These are phyloP conservation scores for Catostomus latipinnis DNA, from an alignment of 2,797 vertebrate genomes.

Conservation along the genomic window DNA sequence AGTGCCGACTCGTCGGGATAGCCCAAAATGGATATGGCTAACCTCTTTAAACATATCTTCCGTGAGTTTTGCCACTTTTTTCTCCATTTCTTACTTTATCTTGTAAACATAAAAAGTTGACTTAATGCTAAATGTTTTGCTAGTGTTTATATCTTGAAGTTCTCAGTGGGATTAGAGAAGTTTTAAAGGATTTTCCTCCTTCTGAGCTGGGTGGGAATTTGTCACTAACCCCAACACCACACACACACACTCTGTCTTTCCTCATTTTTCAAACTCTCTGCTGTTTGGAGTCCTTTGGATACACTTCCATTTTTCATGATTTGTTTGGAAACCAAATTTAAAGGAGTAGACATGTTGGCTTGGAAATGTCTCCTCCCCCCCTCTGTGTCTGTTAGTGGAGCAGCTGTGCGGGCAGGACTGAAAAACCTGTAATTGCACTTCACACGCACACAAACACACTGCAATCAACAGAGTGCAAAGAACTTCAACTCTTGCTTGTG, in stretches of 20 bases:
- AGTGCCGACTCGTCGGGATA: conserved; percentile 75
- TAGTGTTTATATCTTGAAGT: neutral
- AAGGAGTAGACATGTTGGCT: conserved; percentile 53
- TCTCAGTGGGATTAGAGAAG: conserved; percentile 34
- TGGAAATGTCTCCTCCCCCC: conserved; percentile 17
- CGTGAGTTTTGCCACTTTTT: conserved; percentile 80
- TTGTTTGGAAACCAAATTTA: conserved; percentile 56
- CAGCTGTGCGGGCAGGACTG: conserved; percentile 78
- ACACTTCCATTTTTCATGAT: conserved; percentile 47
- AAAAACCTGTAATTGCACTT: conserved; percentile 81
- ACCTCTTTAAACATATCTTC: conserved; percentile 89
- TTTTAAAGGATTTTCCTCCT: conserved; percentile 33
- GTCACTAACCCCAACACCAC: conserved; percentile 17
- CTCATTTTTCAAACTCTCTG: conserved; percentile 24
- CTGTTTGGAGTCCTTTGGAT: conserved; percentile 20
- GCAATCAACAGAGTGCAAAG: conserved; percentile 53
- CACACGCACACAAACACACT: conserved; percentile 52
- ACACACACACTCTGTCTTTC: conserved; percentile 29
- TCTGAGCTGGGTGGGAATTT: conserved; percentile 54
- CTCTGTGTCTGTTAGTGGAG: conserved; percentile 61
- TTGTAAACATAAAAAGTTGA: neutral
- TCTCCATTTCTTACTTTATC: neutral
- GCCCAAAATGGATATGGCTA: conserved; percentile 89
- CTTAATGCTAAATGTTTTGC: conserved; percentile 40
- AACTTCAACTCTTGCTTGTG: conserved; percentile 36